Evolutionary conservation across 1,140 invertebrate genomes (phyloP).

Genomic region (Paracyclopina nana): DNA sequence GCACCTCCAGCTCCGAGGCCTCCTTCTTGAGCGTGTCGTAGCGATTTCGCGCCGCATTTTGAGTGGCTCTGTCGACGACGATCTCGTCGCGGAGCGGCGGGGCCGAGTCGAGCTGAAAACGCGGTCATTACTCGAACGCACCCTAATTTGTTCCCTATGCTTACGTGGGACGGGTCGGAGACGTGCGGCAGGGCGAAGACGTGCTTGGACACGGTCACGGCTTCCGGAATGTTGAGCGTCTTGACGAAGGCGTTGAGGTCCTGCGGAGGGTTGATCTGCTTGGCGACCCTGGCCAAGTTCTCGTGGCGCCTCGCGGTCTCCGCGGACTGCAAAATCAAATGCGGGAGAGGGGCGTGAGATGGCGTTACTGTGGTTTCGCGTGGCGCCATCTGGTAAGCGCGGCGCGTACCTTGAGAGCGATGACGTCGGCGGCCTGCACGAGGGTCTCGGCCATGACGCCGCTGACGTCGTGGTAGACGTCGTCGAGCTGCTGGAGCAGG

Average conservation of each 20-base stretch:
- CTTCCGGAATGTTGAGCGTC: constrained; percentile 3
- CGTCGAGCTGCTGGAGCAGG: constrained; percentile 64
- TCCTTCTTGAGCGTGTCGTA: constrained; percentile 60
- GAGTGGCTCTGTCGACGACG: constrained; percentile 52
- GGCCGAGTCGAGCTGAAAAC: too few relatives aligned
- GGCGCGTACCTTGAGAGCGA: constrained; percentile 54
- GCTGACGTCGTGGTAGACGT: constrained; percentile 61
- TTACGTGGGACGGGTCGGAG: too few relatives aligned
- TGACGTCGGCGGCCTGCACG: constrained; percentile 53
- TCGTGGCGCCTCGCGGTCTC: background rate
- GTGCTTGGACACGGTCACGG: constrained; percentile 3
- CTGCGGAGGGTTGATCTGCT: background rate
- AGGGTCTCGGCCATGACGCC: constrained; percentile 54
- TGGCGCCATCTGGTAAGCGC: too few relatives aligned
- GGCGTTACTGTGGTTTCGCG: too few relatives aligned
- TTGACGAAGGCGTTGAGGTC: constrained; percentile 5
- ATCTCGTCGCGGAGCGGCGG: constrained; percentile 62
- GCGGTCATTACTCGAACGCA: too few relatives aligned
- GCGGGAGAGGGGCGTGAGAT: too few relatives aligned
- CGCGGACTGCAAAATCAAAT: constrained; percentile 1
- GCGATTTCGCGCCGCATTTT: constrained; percentile 44
- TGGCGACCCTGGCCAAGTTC: background rate
- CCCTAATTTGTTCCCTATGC: too few relatives aligned
- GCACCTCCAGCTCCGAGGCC: constrained; percentile 51
- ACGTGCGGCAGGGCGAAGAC: background rate